Conservation (phyloP, 2,888 invertebrate species). For the Idaea dimidiata region DNA sequence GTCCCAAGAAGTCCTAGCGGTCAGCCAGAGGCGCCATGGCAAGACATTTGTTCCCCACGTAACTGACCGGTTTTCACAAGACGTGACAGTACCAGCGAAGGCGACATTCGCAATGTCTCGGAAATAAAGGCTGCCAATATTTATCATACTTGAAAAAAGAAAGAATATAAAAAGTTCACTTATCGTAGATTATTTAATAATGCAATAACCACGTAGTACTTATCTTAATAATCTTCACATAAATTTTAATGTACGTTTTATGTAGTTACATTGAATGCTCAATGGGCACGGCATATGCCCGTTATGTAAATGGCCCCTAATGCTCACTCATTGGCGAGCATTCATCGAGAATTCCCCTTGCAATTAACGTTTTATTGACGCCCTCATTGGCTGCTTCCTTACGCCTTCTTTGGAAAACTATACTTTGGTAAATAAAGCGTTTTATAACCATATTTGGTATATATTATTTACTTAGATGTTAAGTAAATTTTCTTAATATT, state of each 20-base stretch:
- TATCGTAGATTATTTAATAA: slow-evolving; percentile 5
- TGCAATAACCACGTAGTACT: slow-evolving; percentile 7
- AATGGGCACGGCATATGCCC: slow-evolving; percentile 34
- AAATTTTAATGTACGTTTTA: slow-evolving; percentile 4
- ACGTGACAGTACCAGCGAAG: too few relatives aligned
- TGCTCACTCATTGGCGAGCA: slow-evolving; percentile 76
- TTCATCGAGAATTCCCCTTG: slow-evolving; percentile 69
- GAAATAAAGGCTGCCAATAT: too few relatives aligned
- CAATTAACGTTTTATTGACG: slow-evolving; percentile 71
- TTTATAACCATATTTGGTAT: not conserved
- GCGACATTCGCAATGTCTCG: too few relatives aligned
- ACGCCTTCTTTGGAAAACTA: slow-evolving; percentile 34
- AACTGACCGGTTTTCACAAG: too few relatives aligned
- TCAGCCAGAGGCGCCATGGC: too few relatives aligned
- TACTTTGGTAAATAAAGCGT: not conserved
- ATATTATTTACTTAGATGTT: too few relatives aligned
- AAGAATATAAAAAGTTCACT: slow-evolving; percentile 11
- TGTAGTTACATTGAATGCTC: slow-evolving; percentile 26
- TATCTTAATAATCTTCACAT: not conserved
- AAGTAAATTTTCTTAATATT: too few relatives aligned
- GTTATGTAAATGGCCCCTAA: slow-evolving; percentile 65
- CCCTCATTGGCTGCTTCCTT: slow-evolving; percentile 55
- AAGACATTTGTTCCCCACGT: too few relatives aligned
- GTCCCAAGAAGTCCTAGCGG: too few relatives aligned
- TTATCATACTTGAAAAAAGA: too few relatives aligned